Conservation (phyloP, 2,888 invertebrate genomes). For the Polydesmus complanatus region DNA sequence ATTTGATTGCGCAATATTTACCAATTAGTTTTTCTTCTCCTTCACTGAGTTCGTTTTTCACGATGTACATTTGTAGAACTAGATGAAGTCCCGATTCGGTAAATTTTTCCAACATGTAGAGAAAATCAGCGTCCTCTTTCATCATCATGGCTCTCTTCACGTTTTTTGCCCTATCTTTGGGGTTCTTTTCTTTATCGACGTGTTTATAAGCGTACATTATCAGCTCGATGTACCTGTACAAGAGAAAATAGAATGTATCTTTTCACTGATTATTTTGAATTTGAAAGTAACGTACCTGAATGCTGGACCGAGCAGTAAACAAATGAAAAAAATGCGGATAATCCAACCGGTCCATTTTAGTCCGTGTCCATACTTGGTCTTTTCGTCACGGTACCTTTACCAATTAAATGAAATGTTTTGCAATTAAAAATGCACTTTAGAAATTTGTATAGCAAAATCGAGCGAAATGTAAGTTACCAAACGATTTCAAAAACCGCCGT, state of each 20-base stretch:
- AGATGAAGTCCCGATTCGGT: slow-evolving; percentile 8
- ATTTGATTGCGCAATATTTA: too few species aligned
- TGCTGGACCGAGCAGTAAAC: slow-evolving; percentile 3
- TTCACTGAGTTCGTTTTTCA: background rate
- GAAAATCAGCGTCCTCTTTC: slow-evolving; percentile 11
- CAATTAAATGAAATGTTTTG: too few species aligned
- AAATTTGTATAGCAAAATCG: too few species aligned
- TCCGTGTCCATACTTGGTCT: background rate
- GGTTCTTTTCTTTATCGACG: background rate
- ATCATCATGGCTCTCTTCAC: slow-evolving; percentile 1
- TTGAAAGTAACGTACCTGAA: slow-evolving; percentile 5
- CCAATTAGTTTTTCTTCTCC: background rate
- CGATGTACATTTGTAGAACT: slow-evolving; percentile 7
- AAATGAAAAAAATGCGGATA: background rate
- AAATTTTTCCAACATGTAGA: slow-evolving; percentile 12
- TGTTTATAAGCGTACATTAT: slow-evolving; percentile 1
- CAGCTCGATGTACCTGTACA: slow-evolving; percentile 4
- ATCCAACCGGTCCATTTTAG: slow-evolving; percentile 7
- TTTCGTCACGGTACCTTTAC: slow-evolving; percentile 9
- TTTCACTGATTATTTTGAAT: background rate
- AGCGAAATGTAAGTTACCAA: background rate
- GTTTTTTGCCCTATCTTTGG: background rate
- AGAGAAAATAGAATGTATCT: too few species aligned
- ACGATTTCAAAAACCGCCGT: slow-evolving; percentile 8
- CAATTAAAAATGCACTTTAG: too few species aligned